Conservation (phyloP, 2,797 vertebrate species). For the Mormyrops boulengeri region DNA sequence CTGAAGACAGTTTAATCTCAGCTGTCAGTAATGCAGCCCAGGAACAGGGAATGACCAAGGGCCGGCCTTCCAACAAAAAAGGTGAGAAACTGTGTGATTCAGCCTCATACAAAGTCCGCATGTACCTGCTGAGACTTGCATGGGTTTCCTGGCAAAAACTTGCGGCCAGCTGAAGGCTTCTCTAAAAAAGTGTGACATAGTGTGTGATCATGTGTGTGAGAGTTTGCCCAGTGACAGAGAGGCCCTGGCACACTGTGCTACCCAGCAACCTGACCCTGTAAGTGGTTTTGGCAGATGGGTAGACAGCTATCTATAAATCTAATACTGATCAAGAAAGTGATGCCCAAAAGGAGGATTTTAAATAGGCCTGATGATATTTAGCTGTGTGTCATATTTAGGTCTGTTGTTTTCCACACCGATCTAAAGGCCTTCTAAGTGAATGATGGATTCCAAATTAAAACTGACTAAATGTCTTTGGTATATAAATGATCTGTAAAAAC, state of each 20-base stretch:
- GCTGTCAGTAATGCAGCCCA: constrained; percentile 33
- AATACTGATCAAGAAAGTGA: neutral
- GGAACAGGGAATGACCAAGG: constrained; percentile 35
- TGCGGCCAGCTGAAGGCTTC: neutral
- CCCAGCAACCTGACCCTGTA: neutral
- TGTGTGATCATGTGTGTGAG: neutral
- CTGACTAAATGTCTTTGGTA: neutral
- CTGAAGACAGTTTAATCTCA: neutral
- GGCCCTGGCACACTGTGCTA: neutral
- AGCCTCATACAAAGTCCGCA: too few relatives aligned
- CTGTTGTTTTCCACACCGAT: neutral
- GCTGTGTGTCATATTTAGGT: neutral
- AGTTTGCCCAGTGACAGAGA: neutral
- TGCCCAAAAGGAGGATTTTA: neutral
- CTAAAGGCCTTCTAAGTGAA: neutral
- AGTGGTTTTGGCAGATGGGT: neutral
- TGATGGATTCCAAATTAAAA: neutral
- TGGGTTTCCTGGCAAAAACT: neutral
- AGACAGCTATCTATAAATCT: neutral
- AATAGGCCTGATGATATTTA: neutral
- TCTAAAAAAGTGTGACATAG: neutral
- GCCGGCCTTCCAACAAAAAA: constrained; percentile 40
- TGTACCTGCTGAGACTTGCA: neutral
- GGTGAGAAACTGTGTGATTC: constrained; percentile 34
- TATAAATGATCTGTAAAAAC: neutral